These are phyloP conservation scores for Maconellicoccus hirsutus DNA, from an alignment of 1,140 invertebrate species.

Conservation along the genomic window DNA sequence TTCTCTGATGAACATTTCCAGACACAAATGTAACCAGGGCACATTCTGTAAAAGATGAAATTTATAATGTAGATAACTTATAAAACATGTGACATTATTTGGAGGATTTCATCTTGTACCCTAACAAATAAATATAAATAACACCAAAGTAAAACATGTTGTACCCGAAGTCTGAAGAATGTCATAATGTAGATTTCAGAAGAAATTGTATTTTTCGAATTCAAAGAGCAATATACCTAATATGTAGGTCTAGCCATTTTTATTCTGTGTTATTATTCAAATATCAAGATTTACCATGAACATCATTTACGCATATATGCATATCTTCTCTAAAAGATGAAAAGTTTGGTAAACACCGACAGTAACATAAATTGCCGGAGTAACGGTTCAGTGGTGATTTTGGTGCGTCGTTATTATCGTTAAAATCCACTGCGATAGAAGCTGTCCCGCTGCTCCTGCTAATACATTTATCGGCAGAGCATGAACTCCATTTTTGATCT, in stretches of 20 bases:
- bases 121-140: constrained; percentile 29
- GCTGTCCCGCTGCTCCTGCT: constrained; percentile 44
- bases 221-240: not conserved
- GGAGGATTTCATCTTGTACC: no score
- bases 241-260: not conserved
- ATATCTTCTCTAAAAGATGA: constrained; percentile 43
- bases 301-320: constrained; percentile 39
- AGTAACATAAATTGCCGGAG: constrained; percentile 33
- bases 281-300: constrained; percentile 37
- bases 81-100: no score
- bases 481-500: constrained; percentile 25
- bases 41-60: constrained; percentile 57
- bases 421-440: not conserved
- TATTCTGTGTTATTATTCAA: not conserved
- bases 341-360: constrained; percentile 39
- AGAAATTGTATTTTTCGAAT: not conserved
- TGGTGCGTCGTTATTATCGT: not conserved
- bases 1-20: constrained; percentile 57
- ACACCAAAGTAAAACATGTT: not conserved
- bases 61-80: no score
- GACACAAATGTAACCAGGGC: constrained; percentile 64
- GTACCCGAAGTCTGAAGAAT: not conserved
- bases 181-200: constrained; percentile 17
- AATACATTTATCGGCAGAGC: constrained; percentile 39
- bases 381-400: not conserved